Percentiles rank a stretch among this genome's conserved stretches.
phyloP scores from a whole-genome alignment of 2,113 vertebrate genomes.

The Mesembrinibis cayennensis region DNA sequence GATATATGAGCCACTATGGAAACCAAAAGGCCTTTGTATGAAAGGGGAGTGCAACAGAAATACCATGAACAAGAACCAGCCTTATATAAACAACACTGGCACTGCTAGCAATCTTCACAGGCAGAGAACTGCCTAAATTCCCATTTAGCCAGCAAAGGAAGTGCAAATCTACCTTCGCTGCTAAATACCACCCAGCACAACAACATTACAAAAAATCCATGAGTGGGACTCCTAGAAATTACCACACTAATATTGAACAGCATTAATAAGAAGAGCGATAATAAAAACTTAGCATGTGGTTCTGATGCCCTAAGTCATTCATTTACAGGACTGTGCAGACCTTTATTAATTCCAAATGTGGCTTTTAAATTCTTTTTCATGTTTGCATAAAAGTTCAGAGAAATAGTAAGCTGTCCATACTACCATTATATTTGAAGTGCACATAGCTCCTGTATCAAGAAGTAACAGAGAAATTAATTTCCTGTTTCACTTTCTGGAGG shows the following conservation, averaged over 20 bases:
- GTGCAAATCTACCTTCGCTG: not conserved
- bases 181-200: not conserved
- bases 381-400: not conserved
- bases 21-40: not conserved
- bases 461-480: slow-evolving; percentile 69
- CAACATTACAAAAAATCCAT: not conserved
- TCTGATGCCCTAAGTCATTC: not conserved
- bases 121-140: not conserved
- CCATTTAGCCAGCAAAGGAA: not conserved
- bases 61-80: not conserved
- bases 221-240: not conserved
- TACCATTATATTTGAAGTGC: not conserved
- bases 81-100: not conserved
- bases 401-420: not conserved
- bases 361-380: not conserved
- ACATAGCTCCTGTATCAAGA: not conserved
- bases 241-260: not conserved
- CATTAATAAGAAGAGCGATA: not conserved
- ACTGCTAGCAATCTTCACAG: not conserved
- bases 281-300: slow-evolving; percentile 6
- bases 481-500: slow-evolving; percentile 57
- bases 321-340: not conserved
- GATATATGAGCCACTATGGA: not conserved
- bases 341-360: slow-evolving; percentile 29
- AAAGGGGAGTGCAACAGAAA: not conserved